Evolutionary conservation across 2,797 vertebrate species (phyloP).

Genomic region (Helicolenus hilgendorfi): DNA sequence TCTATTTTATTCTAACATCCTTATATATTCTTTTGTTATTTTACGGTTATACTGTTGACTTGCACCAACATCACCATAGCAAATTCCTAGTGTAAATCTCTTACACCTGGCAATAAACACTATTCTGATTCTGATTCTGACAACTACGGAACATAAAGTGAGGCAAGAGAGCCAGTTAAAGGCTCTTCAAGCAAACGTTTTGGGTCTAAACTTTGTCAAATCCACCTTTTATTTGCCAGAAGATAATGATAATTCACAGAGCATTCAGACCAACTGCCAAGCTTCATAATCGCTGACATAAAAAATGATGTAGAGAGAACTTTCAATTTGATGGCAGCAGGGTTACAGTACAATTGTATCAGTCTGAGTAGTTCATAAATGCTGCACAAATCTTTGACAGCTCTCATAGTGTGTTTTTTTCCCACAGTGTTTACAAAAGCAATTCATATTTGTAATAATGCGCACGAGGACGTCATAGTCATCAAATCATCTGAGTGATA

Average conservation of each 20-base stretch:
- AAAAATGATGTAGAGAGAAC: conserved; percentile 27
- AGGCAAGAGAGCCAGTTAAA: neutral
- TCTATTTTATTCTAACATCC: no score
- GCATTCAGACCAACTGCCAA: conserved; percentile 31
- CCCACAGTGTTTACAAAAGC: neutral
- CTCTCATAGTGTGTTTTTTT: neutral
- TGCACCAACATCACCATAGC: no score
- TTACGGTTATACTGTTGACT: no score
- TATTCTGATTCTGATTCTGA: no score
- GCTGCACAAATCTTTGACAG: conserved; percentile 21
- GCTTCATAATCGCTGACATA: conserved; percentile 15
- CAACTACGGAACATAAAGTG: neutral
- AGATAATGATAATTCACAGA: conserved; percentile 36
- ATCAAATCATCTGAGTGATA: neutral
- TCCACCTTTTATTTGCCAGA: neutral
- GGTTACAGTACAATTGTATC: neutral
- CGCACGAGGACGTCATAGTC: neutral
- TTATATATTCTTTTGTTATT: no score
- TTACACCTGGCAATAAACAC: no score
- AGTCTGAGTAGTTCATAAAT: neutral
- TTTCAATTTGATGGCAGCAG: conserved; percentile 14
- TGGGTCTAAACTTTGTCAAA: neutral
- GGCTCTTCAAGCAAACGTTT: neutral
- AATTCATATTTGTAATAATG: neutral
- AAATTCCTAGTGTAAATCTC: no score